Percentiles rank a stretch among this genome's conserved stretches.
Evolutionary conservation across 2,113 vertebrate genomes (phyloP).

Genomic region (Argyrosomus japonicus): DNA sequence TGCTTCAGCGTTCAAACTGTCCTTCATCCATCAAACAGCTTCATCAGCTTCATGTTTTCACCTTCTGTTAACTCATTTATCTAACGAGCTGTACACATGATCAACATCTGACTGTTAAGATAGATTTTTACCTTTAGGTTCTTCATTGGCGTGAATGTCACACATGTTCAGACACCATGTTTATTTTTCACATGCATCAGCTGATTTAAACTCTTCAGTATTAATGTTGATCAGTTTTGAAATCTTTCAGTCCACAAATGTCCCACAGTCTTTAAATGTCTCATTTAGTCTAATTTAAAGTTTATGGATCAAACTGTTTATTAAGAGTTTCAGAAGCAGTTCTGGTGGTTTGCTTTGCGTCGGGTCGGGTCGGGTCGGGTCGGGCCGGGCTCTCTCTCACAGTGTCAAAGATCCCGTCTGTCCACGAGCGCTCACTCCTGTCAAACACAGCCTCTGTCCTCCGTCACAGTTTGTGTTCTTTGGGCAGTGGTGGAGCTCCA

Average conservation of each 20-base stretch:
- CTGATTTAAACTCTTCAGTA: too few relatives aligned
- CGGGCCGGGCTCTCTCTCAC: background rate
- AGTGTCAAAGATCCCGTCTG: background rate
- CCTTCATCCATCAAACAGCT: background rate
- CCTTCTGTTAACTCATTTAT: background rate
- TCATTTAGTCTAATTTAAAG: too few relatives aligned
- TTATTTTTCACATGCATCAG: too few relatives aligned
- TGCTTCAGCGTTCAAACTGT: background rate
- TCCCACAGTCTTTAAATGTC: too few relatives aligned
- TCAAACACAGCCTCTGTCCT: background rate
- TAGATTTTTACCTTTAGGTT: too few relatives aligned
- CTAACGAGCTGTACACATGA: too few relatives aligned
- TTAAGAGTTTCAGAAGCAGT: background rate
- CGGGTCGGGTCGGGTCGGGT: background rate
- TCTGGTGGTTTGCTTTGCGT: background rate
- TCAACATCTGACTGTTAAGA: too few relatives aligned
- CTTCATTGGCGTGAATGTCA: too few relatives aligned
- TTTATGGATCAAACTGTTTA: too few relatives aligned
- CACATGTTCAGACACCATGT: too few relatives aligned
- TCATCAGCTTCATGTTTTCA: background rate
- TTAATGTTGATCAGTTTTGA: too few relatives aligned
- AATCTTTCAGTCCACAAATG: too few relatives aligned
- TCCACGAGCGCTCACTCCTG: background rate
- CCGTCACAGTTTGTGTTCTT: slow-evolving; percentile 32
- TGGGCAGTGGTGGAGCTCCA: slow-evolving; percentile 50